Evolutionary conservation across 2,113 vertebrate species (phyloP).

Genomic region (Ariopsis seemanni): DNA sequence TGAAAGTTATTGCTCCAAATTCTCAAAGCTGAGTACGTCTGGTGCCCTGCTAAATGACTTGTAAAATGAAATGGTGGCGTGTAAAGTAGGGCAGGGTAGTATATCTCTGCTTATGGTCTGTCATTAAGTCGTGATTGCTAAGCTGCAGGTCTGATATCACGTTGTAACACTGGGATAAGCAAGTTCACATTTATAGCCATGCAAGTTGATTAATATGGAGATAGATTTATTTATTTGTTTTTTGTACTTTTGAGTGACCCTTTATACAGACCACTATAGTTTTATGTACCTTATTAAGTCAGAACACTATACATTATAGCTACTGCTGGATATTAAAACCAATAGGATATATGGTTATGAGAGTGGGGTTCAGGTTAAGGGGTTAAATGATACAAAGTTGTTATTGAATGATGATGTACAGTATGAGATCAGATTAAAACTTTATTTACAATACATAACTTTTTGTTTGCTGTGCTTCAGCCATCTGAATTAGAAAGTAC

Average conservation of each 20-base stretch:
- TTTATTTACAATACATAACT: background rate
- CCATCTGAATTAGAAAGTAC: background rate
- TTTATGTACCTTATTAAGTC: background rate
- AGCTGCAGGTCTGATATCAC: conserved; percentile 30
- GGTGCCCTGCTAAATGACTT: background rate
- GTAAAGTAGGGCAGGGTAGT: conserved; percentile 27
- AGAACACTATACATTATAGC: background rate
- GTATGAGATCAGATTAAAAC: background rate
- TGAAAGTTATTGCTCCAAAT: background rate
- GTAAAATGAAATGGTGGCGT: background rate
- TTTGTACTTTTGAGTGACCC: background rate
- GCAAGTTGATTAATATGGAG: conserved; percentile 30
- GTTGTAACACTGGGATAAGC: background rate
- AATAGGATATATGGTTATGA: background rate
- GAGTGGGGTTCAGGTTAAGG: background rate
- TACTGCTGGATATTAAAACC: background rate
- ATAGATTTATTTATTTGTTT: background rate
- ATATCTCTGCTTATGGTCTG: conserved; percentile 25
- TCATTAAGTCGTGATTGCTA: conserved; percentile 24
- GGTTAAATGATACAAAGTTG: background rate
- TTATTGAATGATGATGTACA: too few relatives aligned
- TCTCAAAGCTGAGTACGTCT: background rate
- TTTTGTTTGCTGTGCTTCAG: background rate
- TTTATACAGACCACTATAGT: background rate
- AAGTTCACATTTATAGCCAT: background rate